Evolutionary conservation across 2,113 vertebrate genomes (phyloP).

Genomic region (Oncorhynchus clarkii): DNA sequence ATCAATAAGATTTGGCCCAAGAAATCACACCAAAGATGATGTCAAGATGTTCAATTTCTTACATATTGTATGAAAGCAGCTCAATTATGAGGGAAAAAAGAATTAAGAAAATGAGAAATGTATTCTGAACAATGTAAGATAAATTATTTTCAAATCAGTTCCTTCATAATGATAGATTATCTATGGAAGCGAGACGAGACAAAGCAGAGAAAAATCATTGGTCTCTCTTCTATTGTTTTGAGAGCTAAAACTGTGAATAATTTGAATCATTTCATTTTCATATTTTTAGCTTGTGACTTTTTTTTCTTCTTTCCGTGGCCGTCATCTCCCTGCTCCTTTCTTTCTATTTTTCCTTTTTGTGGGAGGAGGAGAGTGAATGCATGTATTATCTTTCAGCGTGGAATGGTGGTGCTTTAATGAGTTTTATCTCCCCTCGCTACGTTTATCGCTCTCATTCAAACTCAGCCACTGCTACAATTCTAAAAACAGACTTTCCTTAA

Average conservation of each 20-base stretch:
- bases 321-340: constrained; percentile 11
- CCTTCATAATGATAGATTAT: constrained; percentile 39
- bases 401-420: constrained; percentile 60
- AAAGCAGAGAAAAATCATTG: constrained; percentile 24
- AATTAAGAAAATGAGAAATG: neutral
- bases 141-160: constrained; percentile 24
- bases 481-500: constrained; percentile 65
- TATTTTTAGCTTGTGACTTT: constrained; percentile 8
- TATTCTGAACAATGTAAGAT: neutral
- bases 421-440: constrained; percentile 62
- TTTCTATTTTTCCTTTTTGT: constrained; percentile 19
- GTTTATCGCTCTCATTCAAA: constrained; percentile 68
- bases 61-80: neutral
- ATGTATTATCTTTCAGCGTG: constrained; percentile 38
- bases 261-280: constrained; percentile 34
- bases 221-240: constrained; percentile 46
- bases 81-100: no score
- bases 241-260: constrained; percentile 45
- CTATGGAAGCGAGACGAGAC: constrained; percentile 5
- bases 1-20: no score
- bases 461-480: constrained; percentile 54
- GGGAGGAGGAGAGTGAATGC: constrained; percentile 13
- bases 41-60: neutral
- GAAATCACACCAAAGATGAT: neutral
- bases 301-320: constrained; percentile 12